These are phyloP conservation scores for Monopterus albus DNA, from an alignment of 2,113 vertebrate species.

Conservation along the genomic window DNA sequence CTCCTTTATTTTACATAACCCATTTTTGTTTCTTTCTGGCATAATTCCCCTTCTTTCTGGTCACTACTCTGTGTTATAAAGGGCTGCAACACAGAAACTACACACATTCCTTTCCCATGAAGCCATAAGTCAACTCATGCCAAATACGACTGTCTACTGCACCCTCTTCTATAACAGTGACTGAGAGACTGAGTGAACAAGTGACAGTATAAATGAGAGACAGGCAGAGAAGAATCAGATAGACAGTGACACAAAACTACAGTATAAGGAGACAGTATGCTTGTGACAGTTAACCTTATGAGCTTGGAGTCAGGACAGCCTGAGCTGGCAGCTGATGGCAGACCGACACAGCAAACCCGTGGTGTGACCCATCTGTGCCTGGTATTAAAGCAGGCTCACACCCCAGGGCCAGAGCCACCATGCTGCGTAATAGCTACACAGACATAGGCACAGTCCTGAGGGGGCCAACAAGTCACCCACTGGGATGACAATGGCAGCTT, in stretches of 20 bases:
- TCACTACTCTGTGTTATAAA: constrained; percentile 72
- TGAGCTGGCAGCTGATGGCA: constrained; percentile 58
- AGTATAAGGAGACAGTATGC: constrained; percentile 20
- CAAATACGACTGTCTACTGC: constrained; percentile 48
- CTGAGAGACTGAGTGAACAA: constrained; percentile 4
- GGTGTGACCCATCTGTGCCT: constrained; percentile 78
- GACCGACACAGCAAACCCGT: constrained; percentile 62
- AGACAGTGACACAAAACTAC: constrained; percentile 30
- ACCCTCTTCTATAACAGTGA: constrained; percentile 29
- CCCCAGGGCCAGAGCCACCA: constrained; percentile 72
- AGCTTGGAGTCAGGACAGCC: constrained; percentile 55
- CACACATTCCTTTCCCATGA: constrained; percentile 91
- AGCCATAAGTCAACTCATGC: constrained; percentile 69
- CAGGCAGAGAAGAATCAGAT: constrained; percentile 24
- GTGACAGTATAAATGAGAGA: constrained; percentile 23
- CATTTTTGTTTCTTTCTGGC: background rate
- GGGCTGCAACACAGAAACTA: constrained; percentile 56
- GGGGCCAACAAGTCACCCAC: constrained; percentile 77
- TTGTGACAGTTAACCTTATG: constrained; percentile 64
- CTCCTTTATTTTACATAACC: constrained; percentile 24
- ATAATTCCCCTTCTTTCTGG: constrained; percentile 23
- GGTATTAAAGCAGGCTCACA: constrained; percentile 76
- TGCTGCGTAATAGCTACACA: constrained; percentile 71
- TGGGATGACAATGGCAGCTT: constrained; percentile 79
- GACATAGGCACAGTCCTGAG: constrained; percentile 71